Evolutionary conservation across 2,888 invertebrate species (phyloP).

Genomic region (Schizaphis graminum): DNA sequence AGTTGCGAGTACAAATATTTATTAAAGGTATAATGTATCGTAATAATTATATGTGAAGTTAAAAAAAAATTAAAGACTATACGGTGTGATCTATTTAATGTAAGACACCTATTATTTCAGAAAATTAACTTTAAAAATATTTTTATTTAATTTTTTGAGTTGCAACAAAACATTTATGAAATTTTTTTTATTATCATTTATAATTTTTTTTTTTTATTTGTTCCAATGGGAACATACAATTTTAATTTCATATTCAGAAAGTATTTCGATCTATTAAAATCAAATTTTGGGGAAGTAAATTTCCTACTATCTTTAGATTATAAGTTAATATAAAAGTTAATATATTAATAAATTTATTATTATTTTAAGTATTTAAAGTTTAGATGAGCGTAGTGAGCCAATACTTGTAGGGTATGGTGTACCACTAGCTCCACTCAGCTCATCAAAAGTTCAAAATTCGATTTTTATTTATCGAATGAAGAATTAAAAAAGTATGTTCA

Average conservation of each 20-base stretch:
- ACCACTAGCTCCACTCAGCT: neutral
- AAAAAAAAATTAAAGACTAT: neutral
- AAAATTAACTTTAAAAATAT: neutral
- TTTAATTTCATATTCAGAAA: neutral
- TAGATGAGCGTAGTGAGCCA: neutral
- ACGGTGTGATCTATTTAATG: neutral
- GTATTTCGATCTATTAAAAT: neutral
- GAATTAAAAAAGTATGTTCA: neutral
- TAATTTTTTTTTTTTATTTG: neutral
- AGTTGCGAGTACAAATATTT: neutral
- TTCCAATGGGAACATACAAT: neutral
- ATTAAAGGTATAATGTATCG: neutral
- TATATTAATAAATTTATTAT: too few relatives aligned
- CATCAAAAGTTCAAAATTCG: neutral
- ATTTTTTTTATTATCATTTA: too few relatives aligned
- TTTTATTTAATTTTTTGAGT: too few relatives aligned
- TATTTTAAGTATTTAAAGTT: neutral
- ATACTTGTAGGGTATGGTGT: neutral
- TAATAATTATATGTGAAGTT: neutral
- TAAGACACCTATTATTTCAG: neutral
- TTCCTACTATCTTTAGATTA: too few relatives aligned
- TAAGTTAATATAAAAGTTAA: too few relatives aligned
- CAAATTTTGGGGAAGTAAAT: too few relatives aligned
- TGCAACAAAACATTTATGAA: too few relatives aligned
- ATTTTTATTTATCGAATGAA: neutral